A percentile compares a stretch with the other conserved stretches of the same genome.
Conservation (phyloP, 1,140 invertebrate genomes). For the Drosophila teissieri region DNA sequence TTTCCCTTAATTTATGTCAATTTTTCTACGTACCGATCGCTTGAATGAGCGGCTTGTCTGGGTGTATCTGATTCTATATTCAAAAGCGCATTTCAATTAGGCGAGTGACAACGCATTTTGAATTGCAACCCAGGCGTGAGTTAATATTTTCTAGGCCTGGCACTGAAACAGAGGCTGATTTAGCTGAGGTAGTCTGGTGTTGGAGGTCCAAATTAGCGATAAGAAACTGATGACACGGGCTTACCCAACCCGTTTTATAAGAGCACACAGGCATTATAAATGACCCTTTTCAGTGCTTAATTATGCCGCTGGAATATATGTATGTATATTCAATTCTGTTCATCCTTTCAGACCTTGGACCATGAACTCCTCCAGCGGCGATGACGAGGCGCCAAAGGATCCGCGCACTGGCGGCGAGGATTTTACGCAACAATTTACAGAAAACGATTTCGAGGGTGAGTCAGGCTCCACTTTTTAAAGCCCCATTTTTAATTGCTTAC, state of each 20-base stretch:
- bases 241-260: background rate
- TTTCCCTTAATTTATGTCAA: slow-evolving; percentile 34
- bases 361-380: slow-evolving; percentile 87
- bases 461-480: slow-evolving; percentile 5
- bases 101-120: slow-evolving; percentile 22
- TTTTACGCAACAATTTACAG: slow-evolving; percentile 91
- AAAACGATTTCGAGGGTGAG: slow-evolving; percentile 94
- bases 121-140: slow-evolving; percentile 6
- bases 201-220: background rate
- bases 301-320: slow-evolving; percentile 8
- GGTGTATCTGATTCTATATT: slow-evolving; percentile 7
- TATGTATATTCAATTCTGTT: slow-evolving; percentile 17
- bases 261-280: background rate
- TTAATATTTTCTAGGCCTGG: background rate
- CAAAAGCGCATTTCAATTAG: slow-evolving; percentile 55
- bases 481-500: slow-evolving; percentile 15
- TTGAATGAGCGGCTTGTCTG: slow-evolving; percentile 2
- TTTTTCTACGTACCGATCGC: slow-evolving; percentile 34
- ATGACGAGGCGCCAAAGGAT: slow-evolving; percentile 93
- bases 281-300: slow-evolving; percentile 9
- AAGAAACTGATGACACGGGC: background rate
- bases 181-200: slow-evolving; percentile 1
- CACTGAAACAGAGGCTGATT: background rate
- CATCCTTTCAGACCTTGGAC: slow-evolving; percentile 86
- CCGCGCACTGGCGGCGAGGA: slow-evolving; percentile 90